Percentiles rank a stretch among this genome's conserved stretches.
Conservation (phyloP, 1,140 invertebrate genomes). For the Catajapyx aquilonaris region DNA sequence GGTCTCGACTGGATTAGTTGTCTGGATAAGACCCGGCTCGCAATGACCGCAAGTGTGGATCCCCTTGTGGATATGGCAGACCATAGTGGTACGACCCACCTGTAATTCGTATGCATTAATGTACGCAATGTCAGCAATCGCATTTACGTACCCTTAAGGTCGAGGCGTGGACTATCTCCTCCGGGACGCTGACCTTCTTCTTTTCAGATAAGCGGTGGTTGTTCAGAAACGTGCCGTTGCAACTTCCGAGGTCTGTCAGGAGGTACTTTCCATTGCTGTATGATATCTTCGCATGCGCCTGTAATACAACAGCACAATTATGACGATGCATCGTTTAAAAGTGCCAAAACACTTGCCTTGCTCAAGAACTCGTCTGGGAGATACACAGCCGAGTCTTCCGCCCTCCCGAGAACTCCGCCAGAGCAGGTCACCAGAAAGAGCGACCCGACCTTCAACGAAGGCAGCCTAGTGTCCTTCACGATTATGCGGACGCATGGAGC, state of each 20-base stretch:
- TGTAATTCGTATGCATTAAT: too few species aligned
- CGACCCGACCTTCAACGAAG: conserved; percentile 45
- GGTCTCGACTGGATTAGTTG: too few species aligned
- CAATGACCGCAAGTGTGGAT: not conserved
- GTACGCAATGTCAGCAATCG: too few species aligned
- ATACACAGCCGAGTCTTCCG: conserved; percentile 42
- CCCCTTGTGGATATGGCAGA: not conserved
- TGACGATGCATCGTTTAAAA: too few species aligned
- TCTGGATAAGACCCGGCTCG: not conserved
- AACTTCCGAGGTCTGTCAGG: not conserved
- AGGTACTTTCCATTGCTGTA: not conserved
- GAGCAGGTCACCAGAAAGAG: conserved; percentile 68
- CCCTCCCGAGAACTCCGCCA: conserved; percentile 64
- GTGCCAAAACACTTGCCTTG: conserved; percentile 45
- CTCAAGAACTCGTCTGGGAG: conserved; percentile 62
- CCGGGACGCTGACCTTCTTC: not conserved
- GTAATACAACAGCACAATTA: too few species aligned
- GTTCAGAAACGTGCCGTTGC: not conserved
- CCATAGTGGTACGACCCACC: not conserved
- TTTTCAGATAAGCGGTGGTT: not conserved
- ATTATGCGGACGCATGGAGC: conserved; percentile 76
- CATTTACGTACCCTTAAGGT: not conserved
- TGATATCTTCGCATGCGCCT: not conserved
- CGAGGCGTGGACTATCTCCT: not conserved
- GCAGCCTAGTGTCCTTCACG: conserved; percentile 45